These are phyloP conservation scores for Chrysodeixis includens DNA, from an alignment of 2,888 invertebrate genomes.

Conservation along the genomic window DNA sequence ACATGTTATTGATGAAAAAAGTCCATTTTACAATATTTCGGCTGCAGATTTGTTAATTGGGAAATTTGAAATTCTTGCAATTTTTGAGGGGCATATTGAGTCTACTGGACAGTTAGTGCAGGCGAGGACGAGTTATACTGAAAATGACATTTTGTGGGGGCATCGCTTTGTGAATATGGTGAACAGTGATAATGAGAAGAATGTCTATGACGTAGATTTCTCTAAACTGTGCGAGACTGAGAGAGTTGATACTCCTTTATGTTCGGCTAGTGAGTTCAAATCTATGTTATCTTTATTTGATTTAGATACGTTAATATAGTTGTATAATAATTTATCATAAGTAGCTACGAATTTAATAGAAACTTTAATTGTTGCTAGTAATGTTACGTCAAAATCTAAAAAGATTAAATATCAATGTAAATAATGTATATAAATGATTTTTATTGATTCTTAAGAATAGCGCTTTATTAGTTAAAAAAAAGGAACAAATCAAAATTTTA, in stretches of 20 bases:
- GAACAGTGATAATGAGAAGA: constrained; percentile 91
- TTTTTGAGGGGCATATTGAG: constrained; percentile 96
- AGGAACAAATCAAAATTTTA: not conserved
- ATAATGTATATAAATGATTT: no score
- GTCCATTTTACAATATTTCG: constrained; percentile 96
- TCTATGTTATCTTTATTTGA: constrained; percentile 55
- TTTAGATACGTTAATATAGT: constrained; percentile 19
- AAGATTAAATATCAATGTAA: no score
- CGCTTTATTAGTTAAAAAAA: no score
- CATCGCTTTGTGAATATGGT: constrained; percentile 95
- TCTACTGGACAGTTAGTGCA: constrained; percentile 96
- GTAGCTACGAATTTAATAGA: no score
- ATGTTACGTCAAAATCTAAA: no score
- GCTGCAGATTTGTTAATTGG: constrained; percentile 96
- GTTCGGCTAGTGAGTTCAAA: constrained; percentile 92
- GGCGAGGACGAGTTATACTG: constrained; percentile 94
- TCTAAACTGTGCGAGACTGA: constrained; percentile 95
- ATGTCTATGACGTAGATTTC: constrained; percentile 96
- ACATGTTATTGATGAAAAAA: constrained; percentile 95
- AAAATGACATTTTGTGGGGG: constrained; percentile 95
- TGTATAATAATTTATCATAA: not conserved
- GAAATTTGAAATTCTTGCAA: constrained; percentile 95
- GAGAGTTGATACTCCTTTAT: constrained; percentile 95
- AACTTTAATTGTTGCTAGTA: no score
- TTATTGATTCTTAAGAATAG: no score